Conservation (phyloP, 2,888 invertebrate genomes). For the Apeira syringaria region DNA sequence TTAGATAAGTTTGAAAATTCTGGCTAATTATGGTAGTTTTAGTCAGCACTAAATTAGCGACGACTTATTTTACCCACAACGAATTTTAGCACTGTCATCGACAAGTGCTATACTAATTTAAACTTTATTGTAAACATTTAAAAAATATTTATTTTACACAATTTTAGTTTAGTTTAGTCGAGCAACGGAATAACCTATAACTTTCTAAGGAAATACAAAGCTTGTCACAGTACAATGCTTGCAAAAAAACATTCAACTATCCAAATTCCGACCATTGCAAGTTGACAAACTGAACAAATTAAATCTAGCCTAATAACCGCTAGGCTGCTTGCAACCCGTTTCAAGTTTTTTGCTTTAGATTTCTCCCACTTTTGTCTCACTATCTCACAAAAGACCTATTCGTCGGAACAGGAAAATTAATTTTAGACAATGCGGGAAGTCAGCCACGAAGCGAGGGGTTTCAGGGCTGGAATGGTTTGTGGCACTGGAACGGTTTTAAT, state of each 20-base stretch:
- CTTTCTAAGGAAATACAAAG: too few species aligned
- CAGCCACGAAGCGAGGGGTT: constrained; percentile 45
- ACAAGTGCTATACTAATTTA: too few species aligned
- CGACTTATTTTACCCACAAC: too few species aligned
- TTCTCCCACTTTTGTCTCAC: constrained; percentile 62
- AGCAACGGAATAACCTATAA: too few species aligned
- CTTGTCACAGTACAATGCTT: too few species aligned
- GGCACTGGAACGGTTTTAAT: constrained; percentile 24
- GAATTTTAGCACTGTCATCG: too few species aligned
- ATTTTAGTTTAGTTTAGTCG: too few species aligned
- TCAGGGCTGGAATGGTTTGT: constrained; percentile 32
- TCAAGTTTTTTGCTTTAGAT: constrained; percentile 13
- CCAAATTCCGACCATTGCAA: constrained; percentile 20
- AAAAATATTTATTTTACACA: too few species aligned
- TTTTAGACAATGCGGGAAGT: constrained; percentile 64
- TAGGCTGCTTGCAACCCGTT: constrained; percentile 2
- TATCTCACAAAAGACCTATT: constrained; percentile 76
- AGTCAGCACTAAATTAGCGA: too few species aligned
- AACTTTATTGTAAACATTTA: too few species aligned
- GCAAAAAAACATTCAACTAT: constrained; percentile 14
- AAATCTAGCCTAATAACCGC: constrained; percentile 26
- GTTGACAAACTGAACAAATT: constrained; percentile 16
- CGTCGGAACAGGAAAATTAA: constrained; percentile 76
- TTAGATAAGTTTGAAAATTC: too few species aligned
- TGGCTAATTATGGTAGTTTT: too few species aligned